Evolutionary conservation across 2,113 vertebrate species (phyloP).

Genomic region (Gopherus evgoodei): DNA sequence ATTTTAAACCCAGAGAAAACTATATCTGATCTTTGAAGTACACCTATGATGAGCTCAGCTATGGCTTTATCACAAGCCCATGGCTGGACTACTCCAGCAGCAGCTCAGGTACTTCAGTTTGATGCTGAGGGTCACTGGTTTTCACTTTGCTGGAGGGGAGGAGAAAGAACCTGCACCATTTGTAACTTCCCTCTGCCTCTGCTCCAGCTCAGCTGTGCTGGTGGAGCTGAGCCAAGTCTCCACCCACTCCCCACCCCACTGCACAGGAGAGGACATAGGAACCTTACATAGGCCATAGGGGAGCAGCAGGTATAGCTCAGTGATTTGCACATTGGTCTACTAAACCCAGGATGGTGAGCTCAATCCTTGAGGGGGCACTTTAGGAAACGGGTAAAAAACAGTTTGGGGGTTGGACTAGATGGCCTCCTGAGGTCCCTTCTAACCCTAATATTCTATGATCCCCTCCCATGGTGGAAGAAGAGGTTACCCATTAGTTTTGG

Average conservation of each 20-base stretch:
- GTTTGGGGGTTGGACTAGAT: too few species aligned
- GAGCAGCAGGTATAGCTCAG: too few species aligned
- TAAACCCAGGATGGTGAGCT: too few species aligned
- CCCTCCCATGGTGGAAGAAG: neutral
- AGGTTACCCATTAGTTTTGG: neutral
- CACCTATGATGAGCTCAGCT: neutral
- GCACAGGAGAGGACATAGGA: too few species aligned
- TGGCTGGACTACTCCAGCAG: neutral
- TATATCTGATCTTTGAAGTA: too few species aligned
- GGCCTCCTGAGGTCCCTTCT: too few species aligned
- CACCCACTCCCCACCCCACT: neutral
- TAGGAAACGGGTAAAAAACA: too few species aligned
- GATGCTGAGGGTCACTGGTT: neutral
- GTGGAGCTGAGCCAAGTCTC: neutral
- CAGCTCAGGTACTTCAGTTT: neutral
- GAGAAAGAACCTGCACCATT: neutral
- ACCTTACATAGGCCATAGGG: too few species aligned
- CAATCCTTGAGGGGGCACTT: too few species aligned
- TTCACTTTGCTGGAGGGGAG: neutral
- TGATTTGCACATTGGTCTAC: too few species aligned
- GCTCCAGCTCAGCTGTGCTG: neutral
- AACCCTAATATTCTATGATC: too few species aligned
- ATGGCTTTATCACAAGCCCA: neutral
- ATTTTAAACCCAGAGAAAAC: neutral
- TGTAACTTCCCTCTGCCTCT: neutral